These are phyloP conservation scores for Ditula angustiorana DNA, from an alignment of 2,888 invertebrate species.

Conservation along the genomic window DNA sequence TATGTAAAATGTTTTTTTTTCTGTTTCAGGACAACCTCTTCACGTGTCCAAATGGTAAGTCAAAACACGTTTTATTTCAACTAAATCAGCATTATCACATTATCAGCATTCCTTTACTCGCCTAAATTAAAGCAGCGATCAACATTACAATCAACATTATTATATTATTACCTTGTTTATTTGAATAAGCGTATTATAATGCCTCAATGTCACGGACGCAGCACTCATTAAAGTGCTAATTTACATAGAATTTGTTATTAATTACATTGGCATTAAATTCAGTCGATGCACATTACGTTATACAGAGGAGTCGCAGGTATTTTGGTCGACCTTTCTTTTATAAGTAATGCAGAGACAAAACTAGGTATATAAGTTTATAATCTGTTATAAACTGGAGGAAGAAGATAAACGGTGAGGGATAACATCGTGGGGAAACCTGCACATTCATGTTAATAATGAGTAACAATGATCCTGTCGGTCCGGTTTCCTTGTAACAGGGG, in stretches of 20 bases:
- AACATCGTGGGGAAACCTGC: too few species aligned
- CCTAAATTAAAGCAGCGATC: background rate
- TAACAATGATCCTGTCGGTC: too few species aligned
- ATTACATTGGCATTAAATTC: slow-evolving; percentile 10
- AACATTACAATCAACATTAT: background rate
- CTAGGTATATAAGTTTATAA: background rate
- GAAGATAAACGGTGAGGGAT: background rate
- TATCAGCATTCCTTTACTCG: background rate
- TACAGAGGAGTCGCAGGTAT: background rate
- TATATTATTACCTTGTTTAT: slow-evolving; percentile 5
- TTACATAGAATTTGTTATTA: slow-evolving; percentile 17
- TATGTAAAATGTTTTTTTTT: slow-evolving; percentile 54
- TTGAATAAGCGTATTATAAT: slow-evolving; percentile 11
- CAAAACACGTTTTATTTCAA: slow-evolving; percentile 23
- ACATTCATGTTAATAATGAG: too few species aligned
- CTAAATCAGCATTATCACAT: too few species aligned
- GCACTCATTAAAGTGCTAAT: slow-evolving; percentile 14
- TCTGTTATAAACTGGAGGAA: background rate
- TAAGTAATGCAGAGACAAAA: background rate
- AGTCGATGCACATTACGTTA: slow-evolving; percentile 8
- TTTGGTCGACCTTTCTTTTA: background rate
- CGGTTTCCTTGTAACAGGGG: too few species aligned
- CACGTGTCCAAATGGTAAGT: slow-evolving; percentile 91
- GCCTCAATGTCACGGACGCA: slow-evolving; percentile 35
- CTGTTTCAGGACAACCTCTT: slow-evolving; percentile 88